Evolutionary conservation across 2,888 invertebrate genomes (phyloP).

Genomic region (Eurytoma californica): DNA sequence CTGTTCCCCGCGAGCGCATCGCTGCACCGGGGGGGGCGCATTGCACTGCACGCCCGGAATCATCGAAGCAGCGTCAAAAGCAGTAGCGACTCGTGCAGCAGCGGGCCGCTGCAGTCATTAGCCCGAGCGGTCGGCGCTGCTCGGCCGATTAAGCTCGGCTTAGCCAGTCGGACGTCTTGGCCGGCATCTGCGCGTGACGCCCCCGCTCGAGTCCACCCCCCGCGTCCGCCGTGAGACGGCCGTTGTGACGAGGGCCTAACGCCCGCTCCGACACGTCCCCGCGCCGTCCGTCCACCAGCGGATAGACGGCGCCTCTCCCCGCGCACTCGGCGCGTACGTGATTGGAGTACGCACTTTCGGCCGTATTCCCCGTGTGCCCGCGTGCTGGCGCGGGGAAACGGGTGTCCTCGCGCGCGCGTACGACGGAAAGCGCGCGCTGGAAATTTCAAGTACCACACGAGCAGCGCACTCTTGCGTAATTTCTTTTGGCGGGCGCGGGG

Average conservation of each 20-base stretch:
- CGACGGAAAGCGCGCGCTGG: not conserved
- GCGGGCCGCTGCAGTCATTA: not conserved
- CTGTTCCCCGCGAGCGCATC: too few species aligned
- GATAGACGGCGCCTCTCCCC: not conserved
- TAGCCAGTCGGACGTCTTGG: not conserved
- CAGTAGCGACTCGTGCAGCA: not conserved
- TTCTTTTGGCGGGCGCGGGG: not conserved
- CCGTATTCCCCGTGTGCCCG: not conserved
- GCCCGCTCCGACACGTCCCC: constrained; percentile 10
- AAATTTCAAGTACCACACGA: not conserved
- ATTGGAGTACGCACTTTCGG: constrained; percentile 37
- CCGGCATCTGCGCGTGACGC: constrained; percentile 28
- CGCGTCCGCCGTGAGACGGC: not conserved
- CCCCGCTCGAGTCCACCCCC: not conserved
- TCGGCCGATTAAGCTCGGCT: not conserved
- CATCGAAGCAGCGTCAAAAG: not conserved
- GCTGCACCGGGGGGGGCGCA: too few species aligned
- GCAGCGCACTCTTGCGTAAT: not conserved
- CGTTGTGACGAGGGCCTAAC: constrained; percentile 11
- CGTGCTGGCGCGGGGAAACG: not conserved
- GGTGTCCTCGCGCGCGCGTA: not conserved
- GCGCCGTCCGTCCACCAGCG: constrained; percentile 8
- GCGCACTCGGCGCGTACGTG: constrained; percentile 29
- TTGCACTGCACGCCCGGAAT: too few species aligned
- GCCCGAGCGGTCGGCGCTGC: too few species aligned